phyloP scores from a whole-genome alignment of 2,888 invertebrate genomes.

The Athalia rosae region DNA sequence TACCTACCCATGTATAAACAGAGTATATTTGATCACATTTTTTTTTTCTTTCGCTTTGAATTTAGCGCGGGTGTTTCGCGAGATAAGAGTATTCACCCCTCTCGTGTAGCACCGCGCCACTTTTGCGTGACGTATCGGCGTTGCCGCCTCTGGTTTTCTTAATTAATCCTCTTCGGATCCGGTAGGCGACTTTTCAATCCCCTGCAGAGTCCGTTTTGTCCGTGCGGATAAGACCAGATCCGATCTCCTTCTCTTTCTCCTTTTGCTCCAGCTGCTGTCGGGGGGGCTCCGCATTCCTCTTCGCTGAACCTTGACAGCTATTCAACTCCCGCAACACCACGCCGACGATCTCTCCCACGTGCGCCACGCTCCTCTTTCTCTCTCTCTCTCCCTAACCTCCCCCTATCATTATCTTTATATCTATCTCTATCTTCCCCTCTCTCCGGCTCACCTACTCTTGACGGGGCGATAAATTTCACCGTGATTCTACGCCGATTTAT shows the following conservation, averaged over 20 bases:
- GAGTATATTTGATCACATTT: not conserved
- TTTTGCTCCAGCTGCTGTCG: not conserved
- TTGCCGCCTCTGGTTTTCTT: conserved; percentile 15
- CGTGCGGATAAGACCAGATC: conserved; percentile 39
- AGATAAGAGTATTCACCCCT: conserved; percentile 22
- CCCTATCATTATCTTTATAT: conserved; percentile 49
- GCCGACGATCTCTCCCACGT: conserved; percentile 17
- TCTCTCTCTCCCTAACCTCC: conserved; percentile 36
- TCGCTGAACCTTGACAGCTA: conserved; percentile 61
- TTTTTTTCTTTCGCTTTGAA: not conserved
- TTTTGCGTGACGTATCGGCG: conserved; percentile 28
- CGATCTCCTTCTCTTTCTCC: conserved; percentile 6
- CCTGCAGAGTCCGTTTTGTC: conserved; percentile 52
- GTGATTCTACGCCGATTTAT: conserved; percentile 1
- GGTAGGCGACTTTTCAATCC: conserved; percentile 54
- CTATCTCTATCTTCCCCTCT: conserved; percentile 43
- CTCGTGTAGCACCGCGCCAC: conserved; percentile 46
- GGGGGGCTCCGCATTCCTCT: conserved; percentile 62
- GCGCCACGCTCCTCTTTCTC: not conserved
- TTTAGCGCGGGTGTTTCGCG: not conserved
- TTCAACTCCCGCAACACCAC: conserved; percentile 42
- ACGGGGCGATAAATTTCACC: conserved; percentile 10
- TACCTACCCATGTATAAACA: conserved; percentile 8
- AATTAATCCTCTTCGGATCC: conserved; percentile 45
- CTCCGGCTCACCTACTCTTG: not conserved